Percentiles rank a stretch among this genome's conserved stretches.
phyloP scores from a whole-genome alignment of 2,797 vertebrate genomes.

The Poecilia picta region DNA sequence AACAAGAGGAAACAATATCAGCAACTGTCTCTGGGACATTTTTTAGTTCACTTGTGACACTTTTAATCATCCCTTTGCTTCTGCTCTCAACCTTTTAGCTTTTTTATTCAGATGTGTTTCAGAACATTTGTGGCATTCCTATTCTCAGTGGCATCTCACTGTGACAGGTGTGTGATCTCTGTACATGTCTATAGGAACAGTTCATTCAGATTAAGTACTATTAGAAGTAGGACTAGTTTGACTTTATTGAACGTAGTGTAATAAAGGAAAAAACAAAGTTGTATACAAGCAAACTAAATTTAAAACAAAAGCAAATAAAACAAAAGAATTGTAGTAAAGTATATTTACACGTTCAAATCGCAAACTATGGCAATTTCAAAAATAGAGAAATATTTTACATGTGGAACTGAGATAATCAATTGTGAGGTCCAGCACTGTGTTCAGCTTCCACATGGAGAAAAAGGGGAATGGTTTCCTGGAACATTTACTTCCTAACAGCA shows the following conservation, averaged over 20 bases:
- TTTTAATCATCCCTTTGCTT: slow-evolving; percentile 5
- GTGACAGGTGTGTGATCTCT: not conserved
- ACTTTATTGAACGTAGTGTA: too few relatives aligned
- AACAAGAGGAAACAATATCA: not conserved
- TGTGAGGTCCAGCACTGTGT: not conserved
- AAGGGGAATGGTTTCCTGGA: not conserved
- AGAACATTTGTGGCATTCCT: not conserved
- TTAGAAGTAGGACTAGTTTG: too few relatives aligned
- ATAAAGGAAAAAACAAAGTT: too few relatives aligned
- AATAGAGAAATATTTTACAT: not conserved
- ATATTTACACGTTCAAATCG: too few relatives aligned
- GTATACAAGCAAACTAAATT: too few relatives aligned
- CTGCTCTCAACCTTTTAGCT: not conserved
- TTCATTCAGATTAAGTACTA: not conserved
- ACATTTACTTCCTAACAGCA: not conserved
- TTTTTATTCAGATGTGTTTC: not conserved
- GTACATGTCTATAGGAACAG: not conserved
- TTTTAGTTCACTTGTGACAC: not conserved
- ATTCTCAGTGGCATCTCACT: not conserved
- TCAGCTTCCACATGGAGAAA: not conserved
- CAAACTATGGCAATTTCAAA: too few relatives aligned
- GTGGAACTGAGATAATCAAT: not conserved
- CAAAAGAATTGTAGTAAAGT: too few relatives aligned
- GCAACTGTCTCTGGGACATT: not conserved
- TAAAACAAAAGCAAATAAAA: too few relatives aligned